Percentiles rank a stretch among this genome's conserved stretches.
These are phyloP conservation scores for Oedothorax gibbosus DNA, from an alignment of 1,140 invertebrate species.

Conservation along the genomic window DNA sequence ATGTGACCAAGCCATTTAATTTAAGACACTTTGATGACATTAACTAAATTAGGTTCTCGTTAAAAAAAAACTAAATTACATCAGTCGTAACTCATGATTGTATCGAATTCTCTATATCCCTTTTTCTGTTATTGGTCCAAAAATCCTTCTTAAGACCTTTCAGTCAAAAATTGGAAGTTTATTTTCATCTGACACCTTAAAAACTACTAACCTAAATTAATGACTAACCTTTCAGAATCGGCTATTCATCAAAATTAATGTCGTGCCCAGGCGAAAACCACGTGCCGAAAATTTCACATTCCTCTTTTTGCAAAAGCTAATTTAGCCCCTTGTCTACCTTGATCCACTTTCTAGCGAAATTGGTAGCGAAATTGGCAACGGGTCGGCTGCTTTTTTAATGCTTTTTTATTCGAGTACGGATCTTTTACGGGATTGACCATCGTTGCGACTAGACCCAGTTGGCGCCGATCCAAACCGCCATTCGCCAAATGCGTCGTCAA, in stretches of 20 bases:
- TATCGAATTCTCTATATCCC: too few relatives aligned
- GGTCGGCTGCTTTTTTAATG: constrained; percentile 2
- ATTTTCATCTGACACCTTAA: too few relatives aligned
- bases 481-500: constrained; percentile 6
- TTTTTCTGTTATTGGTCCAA: too few relatives aligned
- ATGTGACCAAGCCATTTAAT: too few relatives aligned
- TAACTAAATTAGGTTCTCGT: too few relatives aligned
- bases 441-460: background rate
- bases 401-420: background rate
- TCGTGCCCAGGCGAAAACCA: constrained; percentile 9
- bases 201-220: too few relatives aligned
- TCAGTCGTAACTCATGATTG: too few relatives aligned
- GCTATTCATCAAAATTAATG: constrained; percentile 22
- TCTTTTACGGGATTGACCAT: background rate
- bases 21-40: too few relatives aligned
- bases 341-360: background rate
- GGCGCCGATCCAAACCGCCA: background rate
- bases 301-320: constrained; percentile 15
- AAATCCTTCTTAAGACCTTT: too few relatives aligned
- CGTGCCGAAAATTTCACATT: constrained; percentile 5
- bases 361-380: background rate
- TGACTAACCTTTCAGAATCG: too few relatives aligned
- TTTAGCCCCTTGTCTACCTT: background rate
- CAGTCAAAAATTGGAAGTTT: too few relatives aligned
- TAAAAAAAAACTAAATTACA: too few relatives aligned